These are phyloP conservation scores for Luidia sarsii DNA, from an alignment of 53 echinoderm and acorn worm genomes.

Conservation along the genomic window DNA sequence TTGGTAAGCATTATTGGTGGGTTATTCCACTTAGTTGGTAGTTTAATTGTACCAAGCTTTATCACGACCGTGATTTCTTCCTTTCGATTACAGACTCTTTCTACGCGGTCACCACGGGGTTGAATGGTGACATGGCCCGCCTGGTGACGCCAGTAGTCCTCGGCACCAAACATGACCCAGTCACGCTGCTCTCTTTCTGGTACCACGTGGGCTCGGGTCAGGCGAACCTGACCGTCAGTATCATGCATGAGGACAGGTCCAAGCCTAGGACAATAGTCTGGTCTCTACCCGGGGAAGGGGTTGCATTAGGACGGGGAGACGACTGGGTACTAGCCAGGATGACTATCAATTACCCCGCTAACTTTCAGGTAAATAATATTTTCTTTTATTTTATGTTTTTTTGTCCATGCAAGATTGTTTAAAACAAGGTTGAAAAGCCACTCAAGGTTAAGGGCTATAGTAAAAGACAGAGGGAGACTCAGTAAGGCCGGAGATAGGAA, in stretches of 20 bases:
- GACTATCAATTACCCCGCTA: conserved; percentile 28
- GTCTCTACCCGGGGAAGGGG: background rate
- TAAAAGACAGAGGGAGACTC: too few relatives aligned
- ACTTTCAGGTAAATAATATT: conserved; percentile 26
- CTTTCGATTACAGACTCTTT: conserved; percentile 12
- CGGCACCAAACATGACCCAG: conserved; percentile 4
- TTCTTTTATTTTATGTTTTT: too few relatives aligned
- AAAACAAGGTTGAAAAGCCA: too few relatives aligned
- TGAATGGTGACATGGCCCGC: background rate
- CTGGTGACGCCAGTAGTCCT: conserved; percentile 6
- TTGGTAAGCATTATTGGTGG: too few relatives aligned
- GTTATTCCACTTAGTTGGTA: too few relatives aligned
- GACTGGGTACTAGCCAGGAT: conserved; percentile 7
- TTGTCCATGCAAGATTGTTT: too few relatives aligned
- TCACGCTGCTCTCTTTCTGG: conserved; percentile 39
- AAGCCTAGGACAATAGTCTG: conserved; percentile 10
- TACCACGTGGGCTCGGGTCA: conserved; percentile 24
- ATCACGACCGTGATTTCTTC: too few relatives aligned
- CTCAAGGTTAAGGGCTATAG: too few relatives aligned
- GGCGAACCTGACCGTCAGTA: conserved; percentile 27
- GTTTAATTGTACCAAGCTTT: too few relatives aligned
- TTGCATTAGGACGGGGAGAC: conserved; percentile 23
- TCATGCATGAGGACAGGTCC: conserved; percentile 25
- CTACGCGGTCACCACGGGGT: conserved; percentile 20
- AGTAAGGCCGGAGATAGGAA: too few relatives aligned